Evolutionary conservation across 1,140 invertebrate genomes (phyloP), one percentile per base, ranked within the genome.

Genomic region (Araneus ventricosus): DNA sequence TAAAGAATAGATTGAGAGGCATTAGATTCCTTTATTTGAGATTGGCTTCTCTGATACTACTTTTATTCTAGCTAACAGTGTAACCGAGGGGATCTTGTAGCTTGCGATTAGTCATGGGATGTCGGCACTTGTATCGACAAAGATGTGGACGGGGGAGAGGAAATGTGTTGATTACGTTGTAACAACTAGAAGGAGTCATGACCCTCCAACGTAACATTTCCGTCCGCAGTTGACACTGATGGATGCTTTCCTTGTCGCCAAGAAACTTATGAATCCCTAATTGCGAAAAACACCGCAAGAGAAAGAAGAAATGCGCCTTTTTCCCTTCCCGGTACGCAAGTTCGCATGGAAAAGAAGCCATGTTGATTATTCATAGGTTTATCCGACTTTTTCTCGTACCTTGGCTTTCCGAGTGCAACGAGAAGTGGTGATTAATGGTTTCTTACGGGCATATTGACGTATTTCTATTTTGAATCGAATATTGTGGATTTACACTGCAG

Each of bases 1-100:
- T 22, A 84, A 88, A 70, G 59, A 88, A 88, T 88, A 88, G 63
- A 88, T 75, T 88, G 63, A 70, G 87, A 88, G 70, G 59, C 63
- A 63, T 70, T 70, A 67, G 61, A 61, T 67, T 86, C 85, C n/a
- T 67, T 70, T 70, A 88, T 84, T 84, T 57, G 39, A 57, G 80
- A 84, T 57, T 84, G 80, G 41, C 63, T 88, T n/a, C 61, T 67
- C 57, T 30, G 59, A 88, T 39, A 39, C 61, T 34, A 27, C 87
- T 63, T 88, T 67, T 63, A 63, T 63, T 87, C 63, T n/a, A 39
- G 6, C 22, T 24, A 88, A 88, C 87, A 88, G 34, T 75, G 87
- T 41, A 63, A 88, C 63, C 63, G 34, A 70, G 70, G 41, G 24
- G 61, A 52, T 63, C 61, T 88, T 59, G 59, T 88, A 70, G 87